These are phyloP conservation scores for Stenoptilia bipunctidactyla DNA, from an alignment of 2,888 invertebrate genomes.

Conservation along the genomic window DNA sequence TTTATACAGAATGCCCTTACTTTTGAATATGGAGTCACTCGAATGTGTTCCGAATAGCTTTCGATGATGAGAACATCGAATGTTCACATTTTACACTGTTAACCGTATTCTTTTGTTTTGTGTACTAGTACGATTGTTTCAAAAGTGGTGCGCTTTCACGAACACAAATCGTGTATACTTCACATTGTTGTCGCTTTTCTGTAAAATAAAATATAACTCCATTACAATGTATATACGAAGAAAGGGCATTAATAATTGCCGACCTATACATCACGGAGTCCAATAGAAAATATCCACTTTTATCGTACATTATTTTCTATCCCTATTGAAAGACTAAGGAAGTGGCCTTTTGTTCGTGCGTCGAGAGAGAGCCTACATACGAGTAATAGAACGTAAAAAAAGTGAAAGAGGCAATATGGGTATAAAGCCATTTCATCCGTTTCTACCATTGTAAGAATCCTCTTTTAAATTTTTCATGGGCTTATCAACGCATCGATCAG, in stretches of 20 bases:
- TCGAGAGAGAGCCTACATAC: constrained; percentile 22
- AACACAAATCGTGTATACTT: not conserved
- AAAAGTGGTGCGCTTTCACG: not conserved
- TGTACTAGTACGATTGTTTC: constrained; percentile 6
- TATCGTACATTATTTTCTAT: constrained; percentile 15
- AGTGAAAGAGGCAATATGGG: constrained; percentile 40
- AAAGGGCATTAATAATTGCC: not conserved
- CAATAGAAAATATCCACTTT: not conserved
- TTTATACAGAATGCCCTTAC: constrained; percentile 34
- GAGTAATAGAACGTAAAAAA: constrained; percentile 34
- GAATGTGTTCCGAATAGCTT: constrained; percentile 53
- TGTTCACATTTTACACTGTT: constrained; percentile 55
- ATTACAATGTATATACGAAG: not conserved
- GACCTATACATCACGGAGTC: not conserved
- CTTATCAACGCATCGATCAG: constrained; percentile 62
- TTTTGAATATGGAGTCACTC: constrained; percentile 12
- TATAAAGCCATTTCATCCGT: constrained; percentile 29
- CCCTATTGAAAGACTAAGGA: constrained; percentile 24
- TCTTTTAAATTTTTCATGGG: constrained; percentile 51
- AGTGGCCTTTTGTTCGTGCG: constrained; percentile 38
- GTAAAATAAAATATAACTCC: not conserved
- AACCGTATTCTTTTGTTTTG: constrained; percentile 60
- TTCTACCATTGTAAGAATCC: constrained; percentile 36
- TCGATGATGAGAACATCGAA: constrained; percentile 62
- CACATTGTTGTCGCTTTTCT: not conserved